These are phyloP conservation scores for Fregata magnificens DNA, from an alignment of 2,113 vertebrate genomes.

Conservation along the genomic window DNA sequence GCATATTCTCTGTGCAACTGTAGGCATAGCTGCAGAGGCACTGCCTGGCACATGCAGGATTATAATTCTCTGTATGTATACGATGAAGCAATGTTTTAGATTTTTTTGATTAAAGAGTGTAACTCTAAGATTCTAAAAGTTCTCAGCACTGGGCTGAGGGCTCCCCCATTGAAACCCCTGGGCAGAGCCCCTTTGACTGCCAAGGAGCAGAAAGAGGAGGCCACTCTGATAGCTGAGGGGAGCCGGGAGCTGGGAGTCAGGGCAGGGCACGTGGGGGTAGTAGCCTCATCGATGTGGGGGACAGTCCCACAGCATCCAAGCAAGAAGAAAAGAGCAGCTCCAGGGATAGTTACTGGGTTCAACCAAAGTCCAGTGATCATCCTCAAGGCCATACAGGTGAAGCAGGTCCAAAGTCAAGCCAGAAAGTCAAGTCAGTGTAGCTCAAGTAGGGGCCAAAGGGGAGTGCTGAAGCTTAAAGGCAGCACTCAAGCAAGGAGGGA, in stretches of 20 bases:
- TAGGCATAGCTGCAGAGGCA: neutral
- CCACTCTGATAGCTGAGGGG: neutral
- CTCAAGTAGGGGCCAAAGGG: neutral
- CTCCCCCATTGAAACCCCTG: neutral
- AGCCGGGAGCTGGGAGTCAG: rapidly evolving
- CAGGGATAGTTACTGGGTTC: neutral
- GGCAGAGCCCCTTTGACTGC: neutral
- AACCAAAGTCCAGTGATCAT: neutral
- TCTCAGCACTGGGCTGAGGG: neutral
- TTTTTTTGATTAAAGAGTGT: neutral
- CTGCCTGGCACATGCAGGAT: neutral
- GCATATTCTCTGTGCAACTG: neutral
- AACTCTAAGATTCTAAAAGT: neutral
- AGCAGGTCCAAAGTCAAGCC: neutral
- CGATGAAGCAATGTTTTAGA: neutral
- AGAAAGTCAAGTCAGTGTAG: neutral
- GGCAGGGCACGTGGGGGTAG: neutral
- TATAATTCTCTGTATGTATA: neutral
- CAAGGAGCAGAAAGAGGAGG: neutral
- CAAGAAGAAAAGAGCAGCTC: neutral
- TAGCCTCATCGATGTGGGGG: rapidly evolving
- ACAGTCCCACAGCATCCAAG: neutral
- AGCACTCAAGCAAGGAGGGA: neutral
- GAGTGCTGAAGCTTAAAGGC: neutral
- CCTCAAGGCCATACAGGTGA: neutral